A percentile compares a stretch with the other conserved stretches of the same genome.
Evolutionary conservation across 2,113 vertebrate species (phyloP).

Genomic region (Clarias gariepinus): DNA sequence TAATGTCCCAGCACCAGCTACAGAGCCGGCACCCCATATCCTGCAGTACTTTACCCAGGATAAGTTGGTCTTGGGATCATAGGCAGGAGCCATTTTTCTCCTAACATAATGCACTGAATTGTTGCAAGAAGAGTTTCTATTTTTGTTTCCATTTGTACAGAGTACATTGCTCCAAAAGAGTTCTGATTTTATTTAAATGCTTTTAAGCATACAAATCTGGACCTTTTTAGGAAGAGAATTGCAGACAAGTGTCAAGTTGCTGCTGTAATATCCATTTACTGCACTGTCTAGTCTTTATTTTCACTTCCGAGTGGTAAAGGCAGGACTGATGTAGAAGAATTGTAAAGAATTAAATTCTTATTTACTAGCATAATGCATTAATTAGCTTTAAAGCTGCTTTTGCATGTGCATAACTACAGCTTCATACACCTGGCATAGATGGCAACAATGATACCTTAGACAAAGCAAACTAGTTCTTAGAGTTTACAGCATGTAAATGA

Average conservation of each 20-base stretch:
- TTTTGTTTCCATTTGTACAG: neutral
- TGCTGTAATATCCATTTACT: neutral
- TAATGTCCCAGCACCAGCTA: neutral
- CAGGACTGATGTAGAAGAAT: neutral
- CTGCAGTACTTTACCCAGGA: neutral
- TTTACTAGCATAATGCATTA: neutral
- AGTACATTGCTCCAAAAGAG: neutral
- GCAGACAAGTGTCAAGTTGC: neutral
- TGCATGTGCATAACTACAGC: too few relatives aligned
- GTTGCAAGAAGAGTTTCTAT: neutral
- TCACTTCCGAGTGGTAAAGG: neutral
- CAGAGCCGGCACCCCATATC: neutral
- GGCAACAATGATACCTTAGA: neutral
- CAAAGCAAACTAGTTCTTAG: too few relatives aligned
- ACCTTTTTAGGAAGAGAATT: neutral
- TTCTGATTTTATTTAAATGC: neutral
- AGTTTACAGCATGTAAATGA: neutral
- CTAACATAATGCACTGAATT: neutral
- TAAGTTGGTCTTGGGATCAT: neutral
- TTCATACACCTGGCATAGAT: neutral
- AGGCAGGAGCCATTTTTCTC: neutral
- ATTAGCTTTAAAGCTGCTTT: neutral
- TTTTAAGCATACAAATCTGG: neutral
- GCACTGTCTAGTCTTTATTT: neutral
- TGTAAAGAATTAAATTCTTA: neutral